Evolutionary conservation across 2,888 invertebrate genomes (phyloP).

Genomic region (Philhelius pedissequus): DNA sequence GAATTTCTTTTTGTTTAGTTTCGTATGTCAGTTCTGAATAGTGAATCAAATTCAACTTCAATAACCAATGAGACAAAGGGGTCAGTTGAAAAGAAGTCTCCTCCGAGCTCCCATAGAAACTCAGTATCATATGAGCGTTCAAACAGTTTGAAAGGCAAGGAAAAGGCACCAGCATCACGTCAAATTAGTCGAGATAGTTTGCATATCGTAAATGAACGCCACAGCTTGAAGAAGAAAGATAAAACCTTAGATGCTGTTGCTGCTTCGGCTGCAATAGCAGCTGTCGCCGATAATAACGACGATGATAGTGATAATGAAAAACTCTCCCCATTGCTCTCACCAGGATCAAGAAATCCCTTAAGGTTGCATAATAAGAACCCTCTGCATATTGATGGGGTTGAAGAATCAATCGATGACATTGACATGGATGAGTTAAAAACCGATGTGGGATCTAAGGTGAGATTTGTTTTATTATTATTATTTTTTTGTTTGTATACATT

Average conservation of each 20-base stretch:
- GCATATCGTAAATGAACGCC: conserved; percentile 83
- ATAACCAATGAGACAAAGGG: conserved; percentile 80
- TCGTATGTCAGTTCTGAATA: conserved; percentile 86
- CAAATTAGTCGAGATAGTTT: conserved; percentile 80
- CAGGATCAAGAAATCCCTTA: conserved; percentile 53
- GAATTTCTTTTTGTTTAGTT: conserved; percentile 79
- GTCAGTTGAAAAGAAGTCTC: conserved; percentile 77
- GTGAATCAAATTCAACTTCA: conserved; percentile 76
- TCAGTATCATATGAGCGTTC: conserved; percentile 51
- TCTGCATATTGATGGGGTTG: conserved; percentile 79
- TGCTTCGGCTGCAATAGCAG: conserved; percentile 43
- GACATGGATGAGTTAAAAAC: conserved; percentile 76
- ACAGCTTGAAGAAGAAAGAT: conserved; percentile 72
- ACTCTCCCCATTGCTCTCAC: conserved; percentile 85
- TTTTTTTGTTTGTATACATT: background rate
- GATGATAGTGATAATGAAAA: conserved; percentile 92
- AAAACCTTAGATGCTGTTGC: conserved; percentile 44
- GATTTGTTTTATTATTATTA: too few relatives aligned
- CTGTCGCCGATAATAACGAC: conserved; percentile 72
- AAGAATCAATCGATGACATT: conserved; percentile 83
- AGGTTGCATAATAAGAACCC: conserved; percentile 60
- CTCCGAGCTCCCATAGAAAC: conserved; percentile 73
- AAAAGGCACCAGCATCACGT: conserved; percentile 76
- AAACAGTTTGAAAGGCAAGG: conserved; percentile 66
- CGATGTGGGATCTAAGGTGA: conserved; percentile 56